Base-by-base conservation (phyloP, 2,113 vertebrate species). In the Ammodytes marinus region DNA sequence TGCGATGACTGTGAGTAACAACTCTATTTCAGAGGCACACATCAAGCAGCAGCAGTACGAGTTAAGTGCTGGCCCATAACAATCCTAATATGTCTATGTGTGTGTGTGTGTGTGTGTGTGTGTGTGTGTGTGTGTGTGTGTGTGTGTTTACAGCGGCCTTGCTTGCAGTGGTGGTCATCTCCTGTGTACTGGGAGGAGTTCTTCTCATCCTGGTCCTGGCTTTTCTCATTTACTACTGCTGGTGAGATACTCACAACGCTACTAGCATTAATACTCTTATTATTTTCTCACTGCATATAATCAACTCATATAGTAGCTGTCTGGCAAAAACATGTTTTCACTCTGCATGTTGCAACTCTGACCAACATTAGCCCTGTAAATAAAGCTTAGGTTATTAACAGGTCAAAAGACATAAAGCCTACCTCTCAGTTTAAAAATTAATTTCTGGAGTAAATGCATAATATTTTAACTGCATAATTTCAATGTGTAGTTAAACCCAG, bases 111-210 rank as follows among this genome's bases (percentile, higher is more conserved):
- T 27, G 27, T 27, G 27, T 27, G 27, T 27, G 27, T 27, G 27
- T 27, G 27, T 27, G 27, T 27, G 27, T 27, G 27, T 27, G 27
- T 27, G 27, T 27, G 27, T 27, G 27, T 2, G 5, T 67, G 15
- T 85, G 40, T 90, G 66, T 88, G 49, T 84, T 58, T 74, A 2
- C 75, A 96, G 95, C 94, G 0, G 14, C 92, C 52, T 83, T 95
- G 77, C 74, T 96, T 78, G 95, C 95, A 0, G 88, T 96, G 61
- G 95, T 96, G 82, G 87, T 96, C 67, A 70, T 95, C 69, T 94
- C 95, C 66, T 93, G 92, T 35, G 92, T 95, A 0, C 84, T 96
- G 1, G 95, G 95, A 42, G 92, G 88, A 59, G 1, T 94, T 65
- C 73, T 96, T 17, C 93, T 96, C 69, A 77, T 95, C 84, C 5